Evolutionary conservation across 2,888 invertebrate genomes (phyloP).

Genomic region (Nycteola revayana): DNA sequence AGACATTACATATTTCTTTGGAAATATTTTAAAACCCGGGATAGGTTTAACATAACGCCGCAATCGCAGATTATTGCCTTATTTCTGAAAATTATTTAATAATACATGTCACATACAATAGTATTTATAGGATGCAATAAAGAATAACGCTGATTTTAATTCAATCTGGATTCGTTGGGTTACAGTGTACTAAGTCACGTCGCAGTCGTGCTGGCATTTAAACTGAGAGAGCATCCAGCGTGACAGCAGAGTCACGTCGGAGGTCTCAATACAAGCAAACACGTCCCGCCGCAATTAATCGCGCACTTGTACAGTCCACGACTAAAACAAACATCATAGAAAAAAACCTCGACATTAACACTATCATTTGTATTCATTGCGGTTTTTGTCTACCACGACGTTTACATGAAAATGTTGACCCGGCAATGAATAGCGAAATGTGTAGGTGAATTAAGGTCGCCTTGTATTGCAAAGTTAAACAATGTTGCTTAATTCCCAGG

Average conservation of each 20-base stretch:
- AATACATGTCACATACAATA: too few relatives aligned
- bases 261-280: conserved; percentile 9
- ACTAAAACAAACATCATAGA: conserved; percentile 1
- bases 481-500: conserved; percentile 18
- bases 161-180: too few relatives aligned
- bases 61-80: too few relatives aligned
- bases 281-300: conserved; percentile 8
- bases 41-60: too few relatives aligned
- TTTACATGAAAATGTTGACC: neutral
- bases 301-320: conserved; percentile 7
- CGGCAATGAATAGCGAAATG: neutral
- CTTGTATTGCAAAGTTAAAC: conserved; percentile 7
- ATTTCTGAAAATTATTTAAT: too few relatives aligned
- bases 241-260: too few relatives aligned
- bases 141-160: too few relatives aligned
- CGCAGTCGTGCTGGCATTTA: neutral
- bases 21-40: too few relatives aligned
- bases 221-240: too few relatives aligned
- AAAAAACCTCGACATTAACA: neutral
- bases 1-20: too few relatives aligned
- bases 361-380: conserved; percentile 4
- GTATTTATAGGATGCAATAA: too few relatives aligned
- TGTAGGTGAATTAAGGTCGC: neutral
- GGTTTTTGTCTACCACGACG: neutral
- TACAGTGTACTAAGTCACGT: too few relatives aligned